A percentile compares a stretch with the other conserved stretches of the same genome.
Evolutionary conservation across 2,797 vertebrate genomes (phyloP).

Genomic region (Acanthopagrus latus): DNA sequence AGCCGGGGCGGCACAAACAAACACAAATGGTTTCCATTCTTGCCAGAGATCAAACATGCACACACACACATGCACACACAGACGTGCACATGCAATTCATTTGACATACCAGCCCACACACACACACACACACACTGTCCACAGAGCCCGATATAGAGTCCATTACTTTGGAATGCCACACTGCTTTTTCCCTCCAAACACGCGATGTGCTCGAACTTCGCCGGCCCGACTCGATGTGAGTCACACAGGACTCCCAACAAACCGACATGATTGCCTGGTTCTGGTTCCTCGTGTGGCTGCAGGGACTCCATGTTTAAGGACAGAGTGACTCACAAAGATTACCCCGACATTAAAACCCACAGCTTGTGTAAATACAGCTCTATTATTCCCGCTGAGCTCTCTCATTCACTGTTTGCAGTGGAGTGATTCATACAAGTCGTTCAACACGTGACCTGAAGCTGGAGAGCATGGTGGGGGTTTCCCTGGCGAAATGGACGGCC

Average conservation of each 20-base stretch:
- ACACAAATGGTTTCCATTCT: slow-evolving; percentile 73
- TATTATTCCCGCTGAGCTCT: slow-evolving; percentile 68
- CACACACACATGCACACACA: slow-evolving; percentile 59
- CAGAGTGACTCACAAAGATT: slow-evolving; percentile 75
- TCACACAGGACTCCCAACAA: slow-evolving; percentile 61
- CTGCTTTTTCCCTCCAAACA: slow-evolving; percentile 59
- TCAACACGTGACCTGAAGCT: slow-evolving; percentile 45
- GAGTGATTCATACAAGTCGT: slow-evolving; percentile 70
- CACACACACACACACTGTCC: slow-evolving; percentile 56
- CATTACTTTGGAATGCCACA: slow-evolving; percentile 74
- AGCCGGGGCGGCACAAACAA: slow-evolving; percentile 71
- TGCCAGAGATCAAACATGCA: slow-evolving; percentile 60
- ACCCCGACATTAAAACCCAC: slow-evolving; percentile 75
- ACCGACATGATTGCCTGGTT: slow-evolving; percentile 54
- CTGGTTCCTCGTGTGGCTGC: slow-evolving; percentile 59
- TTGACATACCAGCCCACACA: slow-evolving; percentile 69
- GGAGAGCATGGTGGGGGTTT: slow-evolving; percentile 25
- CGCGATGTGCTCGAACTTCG: slow-evolving; percentile 44
- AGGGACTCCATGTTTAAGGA: slow-evolving; percentile 65
- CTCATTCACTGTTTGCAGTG: slow-evolving; percentile 70
- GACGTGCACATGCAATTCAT: slow-evolving; percentile 57
- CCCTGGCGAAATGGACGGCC: slow-evolving; percentile 13
- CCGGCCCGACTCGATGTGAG: slow-evolving; percentile 43
- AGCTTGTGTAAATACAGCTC: slow-evolving; percentile 71
- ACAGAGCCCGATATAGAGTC: slow-evolving; percentile 73